A percentile compares a stretch with the other conserved stretches of the same genome.
phyloP scores from a whole-genome alignment of 2,888 invertebrate species.

The Apamea epomidion region DNA sequence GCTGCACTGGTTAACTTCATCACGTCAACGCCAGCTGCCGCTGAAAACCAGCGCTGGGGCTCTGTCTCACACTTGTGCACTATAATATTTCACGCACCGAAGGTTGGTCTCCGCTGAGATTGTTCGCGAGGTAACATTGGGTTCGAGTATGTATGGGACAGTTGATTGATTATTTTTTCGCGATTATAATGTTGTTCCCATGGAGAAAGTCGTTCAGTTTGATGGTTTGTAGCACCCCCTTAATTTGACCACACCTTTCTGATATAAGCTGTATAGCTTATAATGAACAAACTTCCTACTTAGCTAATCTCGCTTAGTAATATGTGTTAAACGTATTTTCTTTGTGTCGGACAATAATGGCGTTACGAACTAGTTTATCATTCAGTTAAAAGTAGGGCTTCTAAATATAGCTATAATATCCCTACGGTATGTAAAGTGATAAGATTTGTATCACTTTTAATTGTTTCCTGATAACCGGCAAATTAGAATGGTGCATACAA shows the following conservation, averaged over 20 bases:
- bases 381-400: constrained; percentile 17
- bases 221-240: no score
- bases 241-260: no score
- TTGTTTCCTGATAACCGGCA: constrained; percentile 7
- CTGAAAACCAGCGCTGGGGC: no score
- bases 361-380: neutral
- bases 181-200: no score
- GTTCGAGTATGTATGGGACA: no score
- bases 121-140: neutral
- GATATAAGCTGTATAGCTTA: neutral
- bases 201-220: no score
- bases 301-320: neutral
- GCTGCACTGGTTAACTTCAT: no score
- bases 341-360: neutral
- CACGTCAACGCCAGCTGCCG: no score
- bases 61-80: neutral
- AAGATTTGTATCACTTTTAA: constrained; percentile 12
- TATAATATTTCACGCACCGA: neutral
- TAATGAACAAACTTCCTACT: neutral
- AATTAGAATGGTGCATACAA: neutral
- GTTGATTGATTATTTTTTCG: no score
- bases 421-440: constrained; percentile 3
- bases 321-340: neutral
- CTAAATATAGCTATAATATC: constrained; percentile 11
- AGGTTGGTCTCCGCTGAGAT: neutral